Evolutionary conservation across 92 coral and sea anemone genomes (phyloP).

Genomic region (Chrysogorgia sp.): DNA sequence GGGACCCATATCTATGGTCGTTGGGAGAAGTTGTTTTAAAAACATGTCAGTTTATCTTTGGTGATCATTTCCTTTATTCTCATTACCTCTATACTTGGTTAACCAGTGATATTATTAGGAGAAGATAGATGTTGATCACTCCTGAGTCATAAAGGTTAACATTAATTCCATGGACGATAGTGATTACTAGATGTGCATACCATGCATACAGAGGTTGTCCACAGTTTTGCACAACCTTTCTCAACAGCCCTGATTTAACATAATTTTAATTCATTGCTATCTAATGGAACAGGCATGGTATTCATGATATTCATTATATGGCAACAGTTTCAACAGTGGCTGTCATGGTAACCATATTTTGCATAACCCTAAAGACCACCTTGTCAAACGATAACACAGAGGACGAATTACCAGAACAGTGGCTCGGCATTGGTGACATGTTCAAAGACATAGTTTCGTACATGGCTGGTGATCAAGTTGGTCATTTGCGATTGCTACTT

Average conservation of each 20-base stretch:
- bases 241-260: neutral
- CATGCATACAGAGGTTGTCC: neutral
- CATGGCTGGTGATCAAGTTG: slow-evolving; percentile 55
- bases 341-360: neutral
- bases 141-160: too few species aligned
- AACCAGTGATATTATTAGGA: too few species aligned
- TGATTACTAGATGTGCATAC: too few species aligned
- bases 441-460: slow-evolving; percentile 55
- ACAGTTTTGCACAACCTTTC: neutral
- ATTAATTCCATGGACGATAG: too few species aligned
- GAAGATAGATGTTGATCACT: too few species aligned
- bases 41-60: too few species aligned
- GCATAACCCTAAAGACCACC: neutral
- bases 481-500: slow-evolving; percentile 52
- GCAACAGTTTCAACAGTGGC: slow-evolving; percentile 18
- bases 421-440: neutral
- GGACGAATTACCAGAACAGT: neutral
- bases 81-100: too few species aligned
- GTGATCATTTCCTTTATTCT: too few species aligned
- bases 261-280: neutral
- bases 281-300: slow-evolving; percentile 1
- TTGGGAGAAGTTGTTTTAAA: too few species aligned
- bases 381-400: slow-evolving; percentile 7
- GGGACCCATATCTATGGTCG: too few species aligned
- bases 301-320: slow-evolving; percentile 8